A percentile compares a stretch with the other conserved stretches of the same genome.
Conservation (phyloP, 2,113 vertebrate species). For the Lutjanus erythropterus region DNA sequence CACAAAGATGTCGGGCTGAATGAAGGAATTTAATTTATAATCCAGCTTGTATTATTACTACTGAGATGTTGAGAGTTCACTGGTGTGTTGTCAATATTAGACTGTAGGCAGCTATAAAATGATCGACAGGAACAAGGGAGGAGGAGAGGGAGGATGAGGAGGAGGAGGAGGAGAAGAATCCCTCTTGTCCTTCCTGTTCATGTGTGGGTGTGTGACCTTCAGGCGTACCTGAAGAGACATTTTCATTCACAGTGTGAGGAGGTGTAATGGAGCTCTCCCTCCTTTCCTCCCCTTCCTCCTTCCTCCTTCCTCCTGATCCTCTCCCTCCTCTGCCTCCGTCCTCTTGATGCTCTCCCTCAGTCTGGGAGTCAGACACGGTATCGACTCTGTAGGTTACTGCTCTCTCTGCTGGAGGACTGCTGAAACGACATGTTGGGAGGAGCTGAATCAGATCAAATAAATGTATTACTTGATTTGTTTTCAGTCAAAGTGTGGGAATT, state of each 20-base stretch:
- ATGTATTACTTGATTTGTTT: not conserved
- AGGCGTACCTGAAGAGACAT: conserved; percentile 11
- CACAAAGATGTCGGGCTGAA: conserved; percentile 1
- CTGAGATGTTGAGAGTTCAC: not conserved
- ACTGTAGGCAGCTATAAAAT: not conserved
- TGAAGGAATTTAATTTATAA: not conserved
- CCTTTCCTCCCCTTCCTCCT: conserved; percentile 1
- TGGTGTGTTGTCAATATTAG: not conserved
- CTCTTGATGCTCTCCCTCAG: not conserved
- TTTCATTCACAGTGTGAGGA: conserved; percentile 12
- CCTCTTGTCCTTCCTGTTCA: conserved; percentile 12
- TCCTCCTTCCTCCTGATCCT: conserved; percentile 10
- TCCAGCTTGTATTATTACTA: not conserved
- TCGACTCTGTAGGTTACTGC: conserved; percentile 31
- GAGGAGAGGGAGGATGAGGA: conserved; percentile 2
- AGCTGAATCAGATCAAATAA: not conserved
- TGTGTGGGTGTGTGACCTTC: conserved; percentile 48
- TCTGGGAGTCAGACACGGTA: not conserved
- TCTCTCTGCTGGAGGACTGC: conserved; percentile 65
- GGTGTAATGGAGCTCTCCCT: conserved; percentile 13
- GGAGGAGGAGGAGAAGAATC: conserved; percentile 11
- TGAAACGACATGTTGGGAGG: conserved; percentile 13
- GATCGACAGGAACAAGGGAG: not conserved
- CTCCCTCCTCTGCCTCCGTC: not conserved
- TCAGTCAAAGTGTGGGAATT: not conserved